Evolutionary conservation across 2,113 vertebrate species (phyloP).

Genomic region (Phocoena sinus): DNA sequence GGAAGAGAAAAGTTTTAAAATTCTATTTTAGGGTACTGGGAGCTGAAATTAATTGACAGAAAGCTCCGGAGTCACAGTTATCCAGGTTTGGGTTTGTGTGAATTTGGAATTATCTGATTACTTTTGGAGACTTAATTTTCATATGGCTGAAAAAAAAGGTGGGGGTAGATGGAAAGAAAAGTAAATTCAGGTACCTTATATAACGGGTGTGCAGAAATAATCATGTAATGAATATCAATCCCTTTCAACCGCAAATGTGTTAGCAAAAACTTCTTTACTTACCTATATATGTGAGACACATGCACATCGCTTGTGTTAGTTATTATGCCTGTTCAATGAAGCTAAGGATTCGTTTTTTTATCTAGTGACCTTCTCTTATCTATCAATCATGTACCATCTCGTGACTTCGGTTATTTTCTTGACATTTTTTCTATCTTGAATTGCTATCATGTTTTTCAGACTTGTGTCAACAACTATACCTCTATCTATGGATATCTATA

Average conservation of each 20-base stretch:
- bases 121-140: conserved; percentile 4
- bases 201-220: neutral
- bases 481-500: neutral
- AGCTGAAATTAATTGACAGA: neutral
- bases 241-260: neutral
- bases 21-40: neutral
- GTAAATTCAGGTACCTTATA: neutral
- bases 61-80: neutral
- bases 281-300: neutral
- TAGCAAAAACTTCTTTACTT: neutral
- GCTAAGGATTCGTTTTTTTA: neutral
- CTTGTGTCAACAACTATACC: neutral
- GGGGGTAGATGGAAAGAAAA: neutral
- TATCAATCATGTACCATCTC: neutral
- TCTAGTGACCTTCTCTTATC: neutral
- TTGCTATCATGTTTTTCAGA: neutral
- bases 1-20: neutral
- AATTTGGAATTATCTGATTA: neutral
- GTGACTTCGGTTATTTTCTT: neutral
- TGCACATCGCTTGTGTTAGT: neutral
- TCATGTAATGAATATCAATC: neutral
- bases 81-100: neutral
- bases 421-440: neutral
- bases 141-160: neutral
- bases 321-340: neutral